Conservation (phyloP, 2,113 vertebrate genomes). For the Malaclemys terrapin region DNA sequence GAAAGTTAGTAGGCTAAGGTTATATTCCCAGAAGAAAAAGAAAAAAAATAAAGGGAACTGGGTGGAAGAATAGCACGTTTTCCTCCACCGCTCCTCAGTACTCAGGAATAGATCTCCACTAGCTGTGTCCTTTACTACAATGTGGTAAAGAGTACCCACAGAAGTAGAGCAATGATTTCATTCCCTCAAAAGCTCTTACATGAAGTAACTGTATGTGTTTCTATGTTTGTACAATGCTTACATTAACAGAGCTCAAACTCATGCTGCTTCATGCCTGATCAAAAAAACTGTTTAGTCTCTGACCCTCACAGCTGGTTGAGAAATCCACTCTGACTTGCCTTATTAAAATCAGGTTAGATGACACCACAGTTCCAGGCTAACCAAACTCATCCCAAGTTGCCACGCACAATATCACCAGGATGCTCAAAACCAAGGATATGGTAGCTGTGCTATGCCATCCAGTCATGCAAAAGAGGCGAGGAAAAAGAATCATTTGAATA, state of each 20-base stretch:
- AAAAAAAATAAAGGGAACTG: accelerated
- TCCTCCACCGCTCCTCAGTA: neutral
- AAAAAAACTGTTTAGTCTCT: neutral
- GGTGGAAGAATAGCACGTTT: neutral
- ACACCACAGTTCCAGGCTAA: neutral
- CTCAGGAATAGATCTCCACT: neutral
- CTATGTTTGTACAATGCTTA: neutral
- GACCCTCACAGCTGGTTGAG: neutral
- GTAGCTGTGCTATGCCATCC: neutral
- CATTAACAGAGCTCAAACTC: neutral
- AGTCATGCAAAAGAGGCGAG: neutral
- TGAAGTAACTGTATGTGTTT: neutral
- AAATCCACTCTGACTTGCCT: neutral
- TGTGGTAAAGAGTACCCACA: neutral
- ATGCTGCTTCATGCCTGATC: neutral
- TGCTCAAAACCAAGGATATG: neutral
- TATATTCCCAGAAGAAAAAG: neutral
- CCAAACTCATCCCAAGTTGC: neutral
- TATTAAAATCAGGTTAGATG: neutral
- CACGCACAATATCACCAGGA: neutral
- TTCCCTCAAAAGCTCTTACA: neutral
- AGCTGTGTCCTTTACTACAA: neutral
- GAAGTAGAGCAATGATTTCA: neutral
- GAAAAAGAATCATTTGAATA: neutral
- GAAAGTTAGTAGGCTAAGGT: neutral